Evolutionary conservation across 2,797 vertebrate genomes (phyloP), one percentile per base, ranked within the genome.

Genomic region (Etheostoma nigrum): DNA sequence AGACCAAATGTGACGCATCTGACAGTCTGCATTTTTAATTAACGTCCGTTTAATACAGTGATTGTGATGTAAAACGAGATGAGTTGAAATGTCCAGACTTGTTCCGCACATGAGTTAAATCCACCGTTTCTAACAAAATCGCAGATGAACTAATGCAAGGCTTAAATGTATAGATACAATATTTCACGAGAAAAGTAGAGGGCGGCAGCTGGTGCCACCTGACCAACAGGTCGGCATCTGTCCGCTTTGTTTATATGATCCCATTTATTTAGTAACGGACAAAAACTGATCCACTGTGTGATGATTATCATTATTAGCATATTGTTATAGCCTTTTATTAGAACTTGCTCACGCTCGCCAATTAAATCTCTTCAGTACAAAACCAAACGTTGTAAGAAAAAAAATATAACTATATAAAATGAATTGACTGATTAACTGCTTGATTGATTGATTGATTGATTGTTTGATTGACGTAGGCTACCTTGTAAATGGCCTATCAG

Each of bases 51-150:
- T 73, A 49, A 57, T 1, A 0, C n/a, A 40, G 36, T 25, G 16
- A 79, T 81, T 85, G 78, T 86, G 72, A 83, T 90, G 87, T 16
- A 85, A 87, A 91, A 47, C 51, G 6, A 40, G 16, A 55, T n/a
- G 13, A 53, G 55, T 1, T 1, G 60, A 67, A 27, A 83, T 82
- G 88, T 81, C 76, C 82, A 44, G 85, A 82, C 84, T 2, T 90
- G 86, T 83, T 83, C 60, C 2, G 11, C 51, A 75, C 57, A 23
- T 4, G 71, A 66, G n/a, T 14, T 19, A 40, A 59, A 21, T 58
- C 3, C 8, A 12, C 9, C 0, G 67, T 71, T 27, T 21, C 0
- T 16, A 4, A 63, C 3, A 2, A 76, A 52, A 16, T 54, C 15
- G 18, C 3, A 5, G 14, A 15, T 1, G 9, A 74, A 60, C 1